Conservation (phyloP, 2,888 invertebrate species). For the Mongoloraphidia duomilia region DNA sequence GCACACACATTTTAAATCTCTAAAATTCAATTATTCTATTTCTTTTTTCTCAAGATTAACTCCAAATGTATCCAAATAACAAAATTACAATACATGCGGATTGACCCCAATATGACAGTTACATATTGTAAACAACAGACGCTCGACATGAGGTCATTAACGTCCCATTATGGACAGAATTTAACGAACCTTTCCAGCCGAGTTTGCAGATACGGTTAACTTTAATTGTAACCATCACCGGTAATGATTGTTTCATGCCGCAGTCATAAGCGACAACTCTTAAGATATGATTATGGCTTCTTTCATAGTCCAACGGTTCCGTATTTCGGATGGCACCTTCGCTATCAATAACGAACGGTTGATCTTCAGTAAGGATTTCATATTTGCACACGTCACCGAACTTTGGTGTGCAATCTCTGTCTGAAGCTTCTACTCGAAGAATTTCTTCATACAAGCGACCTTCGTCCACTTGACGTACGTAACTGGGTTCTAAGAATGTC, state of each 20-base stretch:
- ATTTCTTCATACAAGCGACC: constrained; percentile 82
- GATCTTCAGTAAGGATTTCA: constrained; percentile 83
- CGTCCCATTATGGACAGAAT: not conserved
- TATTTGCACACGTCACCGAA: constrained; percentile 96
- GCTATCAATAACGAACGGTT: constrained; percentile 81
- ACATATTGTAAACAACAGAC: too few relatives aligned
- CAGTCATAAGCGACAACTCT: constrained; percentile 96
- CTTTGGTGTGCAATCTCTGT: constrained; percentile 88
- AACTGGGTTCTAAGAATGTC: constrained; percentile 78
- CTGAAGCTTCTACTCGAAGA: constrained; percentile 79
- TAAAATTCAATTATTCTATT: too few relatives aligned
- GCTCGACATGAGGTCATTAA: too few relatives aligned
- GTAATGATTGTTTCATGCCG: constrained; percentile 86
- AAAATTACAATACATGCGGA: too few relatives aligned
- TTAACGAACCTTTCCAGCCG: constrained; percentile 54
- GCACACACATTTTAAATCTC: too few relatives aligned
- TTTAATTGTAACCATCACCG: constrained; percentile 93
- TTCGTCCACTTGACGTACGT: constrained; percentile 82
- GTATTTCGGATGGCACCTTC: constrained; percentile 93
- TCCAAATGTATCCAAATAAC: too few relatives aligned
- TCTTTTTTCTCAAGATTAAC: too few relatives aligned
- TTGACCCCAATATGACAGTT: too few relatives aligned
- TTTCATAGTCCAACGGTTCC: constrained; percentile 81
- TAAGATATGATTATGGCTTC: constrained; percentile 89
- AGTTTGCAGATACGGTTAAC: constrained; percentile 68